Conservation (phyloP, 2,888 invertebrate species). For the Protodeltote pygarga region DNA sequence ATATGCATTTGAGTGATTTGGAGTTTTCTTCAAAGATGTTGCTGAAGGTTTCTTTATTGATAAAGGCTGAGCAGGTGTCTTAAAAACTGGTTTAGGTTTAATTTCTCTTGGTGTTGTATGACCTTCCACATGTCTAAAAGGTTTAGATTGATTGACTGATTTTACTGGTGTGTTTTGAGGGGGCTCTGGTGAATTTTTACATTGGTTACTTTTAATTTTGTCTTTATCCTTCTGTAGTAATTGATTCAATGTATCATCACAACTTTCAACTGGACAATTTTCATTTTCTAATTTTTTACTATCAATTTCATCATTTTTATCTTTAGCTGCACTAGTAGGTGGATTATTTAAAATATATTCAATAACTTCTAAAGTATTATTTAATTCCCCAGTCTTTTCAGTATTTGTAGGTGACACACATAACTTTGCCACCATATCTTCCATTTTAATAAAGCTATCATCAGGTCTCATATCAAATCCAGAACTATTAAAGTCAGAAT, state of each 20-base stretch:
- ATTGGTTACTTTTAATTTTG: no score
- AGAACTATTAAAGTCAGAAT: constrained; percentile 31
- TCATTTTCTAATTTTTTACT: constrained; percentile 5
- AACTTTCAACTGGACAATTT: constrained; percentile 6
- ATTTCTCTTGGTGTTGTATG: constrained; percentile 38
- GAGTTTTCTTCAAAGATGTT: constrained; percentile 58
- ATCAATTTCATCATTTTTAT: constrained; percentile 3
- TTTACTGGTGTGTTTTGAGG: constrained; percentile 53
- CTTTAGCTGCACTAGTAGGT: constrained; percentile 32
- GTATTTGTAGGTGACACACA: constrained; percentile 47
- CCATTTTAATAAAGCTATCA: constrained; percentile 69
- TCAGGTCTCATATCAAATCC: constrained; percentile 53
- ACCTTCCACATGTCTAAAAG: constrained; percentile 24
- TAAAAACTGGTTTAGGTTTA: constrained; percentile 52
- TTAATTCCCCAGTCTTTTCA: constrained; percentile 51
- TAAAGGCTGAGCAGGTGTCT: constrained; percentile 61
- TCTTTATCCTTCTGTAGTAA: constrained; percentile 17
- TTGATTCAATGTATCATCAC: constrained; percentile 3
- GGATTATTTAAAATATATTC: constrained; percentile 69
- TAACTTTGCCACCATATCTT: constrained; percentile 62
- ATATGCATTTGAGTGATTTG: constrained; percentile 58
- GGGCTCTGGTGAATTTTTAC: constrained; percentile 15
- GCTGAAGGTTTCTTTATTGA: constrained; percentile 54
- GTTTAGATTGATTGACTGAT: constrained; percentile 23
- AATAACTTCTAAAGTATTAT: constrained; percentile 69